Evolutionary conservation across 1,140 invertebrate genomes (phyloP), one percentile per base, ranked within the genome.

Genomic region (Dolichoris vasculosae): DNA sequence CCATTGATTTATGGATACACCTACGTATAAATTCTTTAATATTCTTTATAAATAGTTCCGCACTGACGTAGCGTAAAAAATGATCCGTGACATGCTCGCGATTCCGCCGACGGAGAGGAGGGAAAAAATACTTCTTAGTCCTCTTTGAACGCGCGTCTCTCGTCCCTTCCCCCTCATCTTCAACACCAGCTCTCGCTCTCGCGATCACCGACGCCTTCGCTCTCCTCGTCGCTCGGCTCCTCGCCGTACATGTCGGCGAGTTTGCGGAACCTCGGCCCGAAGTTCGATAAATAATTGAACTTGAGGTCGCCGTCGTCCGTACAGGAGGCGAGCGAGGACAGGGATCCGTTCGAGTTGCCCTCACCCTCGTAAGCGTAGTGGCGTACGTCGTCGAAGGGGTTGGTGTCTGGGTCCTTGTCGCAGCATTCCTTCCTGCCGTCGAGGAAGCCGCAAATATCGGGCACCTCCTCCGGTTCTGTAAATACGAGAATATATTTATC

Each of bases 291-390:
- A 93, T 99, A 99, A 92, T 99, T 98, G 93, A 99, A 99, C 91
- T 99, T 98, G 87, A 99, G 95, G 94, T 98, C 98, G 78, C 97
- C 97, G 90, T 98, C 98, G 91, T 99, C 98, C 81, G 97, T 98
- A 90, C 97, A 97, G 86, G 98, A 98, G 84, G 97, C 97, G 73
- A 99, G 94, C 8, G 98, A 99, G 51, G 98, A 99, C 0, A 99
- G 94, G 13, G 98, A 99, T 84, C 98, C 98, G 82, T 95, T 95
- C 63, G 96, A 97, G 91, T 98, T 99, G 80, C 98, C 98, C 91
- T 98, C 98, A 26, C 98, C 98, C 93, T 99, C 98, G 90, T 99
- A 99, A 43, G 97, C 98, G 92, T 99, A 99, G 92, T 99, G 97
- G 73, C 98, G 95, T 1, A 99, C 96, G 94, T 99, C 98, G 92